These are phyloP conservation scores for Machimus rusticus DNA, from an alignment of 2,888 invertebrate species.

Conservation along the genomic window DNA sequence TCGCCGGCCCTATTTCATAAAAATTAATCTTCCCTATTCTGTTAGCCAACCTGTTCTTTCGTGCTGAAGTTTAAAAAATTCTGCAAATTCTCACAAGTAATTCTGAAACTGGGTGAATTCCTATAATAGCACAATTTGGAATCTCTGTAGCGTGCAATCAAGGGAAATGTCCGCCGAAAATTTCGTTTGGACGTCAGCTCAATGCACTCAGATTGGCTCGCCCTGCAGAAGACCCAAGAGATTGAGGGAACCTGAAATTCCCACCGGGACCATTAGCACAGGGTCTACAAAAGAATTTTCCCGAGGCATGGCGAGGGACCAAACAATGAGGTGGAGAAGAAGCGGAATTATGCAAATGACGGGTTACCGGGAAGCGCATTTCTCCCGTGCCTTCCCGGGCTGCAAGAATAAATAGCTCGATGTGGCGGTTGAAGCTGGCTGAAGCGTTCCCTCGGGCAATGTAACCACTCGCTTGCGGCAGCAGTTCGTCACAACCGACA, in stretches of 20 bases:
- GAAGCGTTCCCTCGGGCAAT: not conserved
- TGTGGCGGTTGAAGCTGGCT: not conserved
- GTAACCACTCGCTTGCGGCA: not conserved
- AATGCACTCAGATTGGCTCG: not conserved
- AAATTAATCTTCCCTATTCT: not conserved
- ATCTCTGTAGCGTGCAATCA: not conserved
- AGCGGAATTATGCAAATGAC: not conserved
- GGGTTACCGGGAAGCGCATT: not conserved
- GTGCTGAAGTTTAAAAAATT: not conserved
- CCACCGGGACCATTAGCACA: not conserved
- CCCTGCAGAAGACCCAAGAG: not conserved
- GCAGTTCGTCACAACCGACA: not conserved
- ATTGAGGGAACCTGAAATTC: not conserved
- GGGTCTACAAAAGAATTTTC: not conserved
- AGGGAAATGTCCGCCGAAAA: not conserved
- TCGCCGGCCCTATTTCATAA: not conserved
- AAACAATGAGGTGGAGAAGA: not conserved
- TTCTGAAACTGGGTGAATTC: not conserved
- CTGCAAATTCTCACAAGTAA: not conserved
- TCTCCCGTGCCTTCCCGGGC: not conserved
- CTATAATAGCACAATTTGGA: not conserved
- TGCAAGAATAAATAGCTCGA: not conserved
- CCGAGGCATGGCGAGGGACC: not conserved
- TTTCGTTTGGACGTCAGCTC: not conserved
- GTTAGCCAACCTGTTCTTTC: not conserved